Evolutionary conservation across 2,797 vertebrate genomes (phyloP).

Genomic region (Euthynnus affinis): DNA sequence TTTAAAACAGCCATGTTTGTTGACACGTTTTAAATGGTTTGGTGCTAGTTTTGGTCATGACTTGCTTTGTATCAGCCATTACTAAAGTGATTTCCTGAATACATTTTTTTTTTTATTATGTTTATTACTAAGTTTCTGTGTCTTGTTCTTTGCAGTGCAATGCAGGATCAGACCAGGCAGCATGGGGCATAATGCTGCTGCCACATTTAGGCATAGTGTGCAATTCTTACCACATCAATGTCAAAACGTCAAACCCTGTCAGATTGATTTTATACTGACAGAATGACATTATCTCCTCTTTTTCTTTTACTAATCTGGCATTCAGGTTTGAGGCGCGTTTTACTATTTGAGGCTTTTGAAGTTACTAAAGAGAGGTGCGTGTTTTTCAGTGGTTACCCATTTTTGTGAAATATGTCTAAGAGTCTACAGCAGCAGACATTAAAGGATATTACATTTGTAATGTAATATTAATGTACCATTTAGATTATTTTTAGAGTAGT

Average conservation of each 20-base stretch:
- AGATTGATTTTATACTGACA: constrained; percentile 26
- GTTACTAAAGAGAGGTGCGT: constrained; percentile 65
- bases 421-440: constrained; percentile 65
- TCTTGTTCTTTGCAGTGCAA: constrained; percentile 57
- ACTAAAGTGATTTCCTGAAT: constrained; percentile 61
- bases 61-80: constrained; percentile 31
- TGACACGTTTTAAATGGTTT: constrained; percentile 22
- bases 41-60: constrained; percentile 24
- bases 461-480: constrained; percentile 68
- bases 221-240: constrained; percentile 43
- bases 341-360: constrained; percentile 78
- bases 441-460: constrained; percentile 66
- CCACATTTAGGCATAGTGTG: constrained; percentile 48
- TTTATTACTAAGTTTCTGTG: constrained; percentile 74
- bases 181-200: constrained; percentile 35
- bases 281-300: constrained; percentile 32
- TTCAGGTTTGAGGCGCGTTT: constrained; percentile 69
- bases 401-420: constrained; percentile 46
- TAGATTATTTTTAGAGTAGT: constrained; percentile 57
- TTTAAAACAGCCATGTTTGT: constrained; percentile 18
- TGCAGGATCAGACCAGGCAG: constrained; percentile 54
- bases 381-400: constrained; percentile 48
- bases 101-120: not conserved
- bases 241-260: constrained; percentile 30
- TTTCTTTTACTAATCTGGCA: constrained; percentile 35